Evolutionary conservation across 23 tunicate genomes (phyloP).

Genomic region (Aplidium turbinatum): DNA sequence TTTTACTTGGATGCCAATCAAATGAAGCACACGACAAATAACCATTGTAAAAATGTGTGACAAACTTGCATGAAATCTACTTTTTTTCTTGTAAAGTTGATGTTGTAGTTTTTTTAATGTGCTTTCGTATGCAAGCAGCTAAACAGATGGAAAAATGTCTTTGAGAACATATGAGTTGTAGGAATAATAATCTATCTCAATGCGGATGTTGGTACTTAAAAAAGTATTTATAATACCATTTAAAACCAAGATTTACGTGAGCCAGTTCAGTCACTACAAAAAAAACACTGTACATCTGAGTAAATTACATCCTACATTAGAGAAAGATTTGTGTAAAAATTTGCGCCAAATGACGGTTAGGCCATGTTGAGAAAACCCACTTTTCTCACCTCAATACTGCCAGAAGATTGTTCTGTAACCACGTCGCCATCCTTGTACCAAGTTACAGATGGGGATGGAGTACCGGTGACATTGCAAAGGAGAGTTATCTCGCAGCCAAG

Average conservation of each 20-base stretch:
- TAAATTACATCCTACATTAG: not conserved
- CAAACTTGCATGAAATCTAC: no score
- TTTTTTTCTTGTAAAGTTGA: no score
- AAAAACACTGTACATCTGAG: not conserved
- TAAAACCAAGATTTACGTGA: not conserved
- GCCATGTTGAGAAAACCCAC: no score
- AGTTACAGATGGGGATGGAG: conserved; percentile 15
- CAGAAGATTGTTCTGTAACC: conserved; percentile 10
- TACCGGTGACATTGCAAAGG: conserved; percentile 17
- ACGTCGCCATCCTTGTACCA: conserved; percentile 39
- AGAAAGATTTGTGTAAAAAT: no score
- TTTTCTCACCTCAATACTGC: no score
- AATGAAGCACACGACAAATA: not conserved
- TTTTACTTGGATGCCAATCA: no score
- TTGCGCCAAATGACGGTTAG: no score
- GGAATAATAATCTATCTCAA: not conserved
- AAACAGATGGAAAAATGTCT: not conserved
- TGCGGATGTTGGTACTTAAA: not conserved
- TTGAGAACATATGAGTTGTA: not conserved
- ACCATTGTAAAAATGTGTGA: no score
- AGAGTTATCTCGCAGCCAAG: conserved; percentile 7
- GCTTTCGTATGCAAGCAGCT: not conserved
- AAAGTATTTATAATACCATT: not conserved
- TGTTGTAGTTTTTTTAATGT: no score
- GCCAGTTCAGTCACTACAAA: not conserved